These are phyloP conservation scores for Willisornis vidua DNA, from an alignment of 2,113 vertebrate genomes.

Conservation along the genomic window DNA sequence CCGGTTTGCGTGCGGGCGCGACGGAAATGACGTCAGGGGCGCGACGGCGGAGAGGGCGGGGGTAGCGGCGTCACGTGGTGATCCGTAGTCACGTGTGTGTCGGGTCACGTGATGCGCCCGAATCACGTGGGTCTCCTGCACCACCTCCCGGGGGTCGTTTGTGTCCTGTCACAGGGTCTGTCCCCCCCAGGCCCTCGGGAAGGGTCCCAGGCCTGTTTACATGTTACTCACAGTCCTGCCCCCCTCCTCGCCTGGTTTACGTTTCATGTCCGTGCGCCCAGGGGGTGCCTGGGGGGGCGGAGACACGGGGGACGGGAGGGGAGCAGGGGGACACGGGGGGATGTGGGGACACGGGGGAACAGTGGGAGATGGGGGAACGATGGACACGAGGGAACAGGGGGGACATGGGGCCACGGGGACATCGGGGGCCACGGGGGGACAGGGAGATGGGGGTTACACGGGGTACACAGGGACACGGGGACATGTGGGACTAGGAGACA, in stretches of 20 bases:
- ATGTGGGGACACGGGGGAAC: neutral
- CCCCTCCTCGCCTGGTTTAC: no score
- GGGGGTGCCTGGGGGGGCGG: neutral
- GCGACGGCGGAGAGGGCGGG: neutral
- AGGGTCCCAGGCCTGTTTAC: no score
- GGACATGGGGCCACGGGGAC: neutral
- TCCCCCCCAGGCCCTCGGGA: neutral
- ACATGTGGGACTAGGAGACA: no score
- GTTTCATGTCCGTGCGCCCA: neutral
- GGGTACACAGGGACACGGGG: neutral
- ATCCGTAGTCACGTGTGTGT: fast-evolving
- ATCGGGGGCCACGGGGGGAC: neutral
- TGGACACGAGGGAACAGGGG: no score
- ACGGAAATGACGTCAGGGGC: neutral
- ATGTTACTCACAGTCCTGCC: neutral
- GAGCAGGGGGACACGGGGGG: neutral
- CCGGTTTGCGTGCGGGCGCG: neutral
- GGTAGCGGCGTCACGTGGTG: fast-evolving
- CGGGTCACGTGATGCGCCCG: neutral
- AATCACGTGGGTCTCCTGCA: no score
- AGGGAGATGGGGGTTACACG: no score
- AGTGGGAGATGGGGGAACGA: no score
- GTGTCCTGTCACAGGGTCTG: no score
- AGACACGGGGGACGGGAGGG: neutral
- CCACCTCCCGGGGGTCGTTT: no score